A percentile compares a stretch with the other conserved stretches of the same genome.
Conservation (phyloP, 2,113 vertebrate genomes). For the Urocitellus parryii region DNA sequence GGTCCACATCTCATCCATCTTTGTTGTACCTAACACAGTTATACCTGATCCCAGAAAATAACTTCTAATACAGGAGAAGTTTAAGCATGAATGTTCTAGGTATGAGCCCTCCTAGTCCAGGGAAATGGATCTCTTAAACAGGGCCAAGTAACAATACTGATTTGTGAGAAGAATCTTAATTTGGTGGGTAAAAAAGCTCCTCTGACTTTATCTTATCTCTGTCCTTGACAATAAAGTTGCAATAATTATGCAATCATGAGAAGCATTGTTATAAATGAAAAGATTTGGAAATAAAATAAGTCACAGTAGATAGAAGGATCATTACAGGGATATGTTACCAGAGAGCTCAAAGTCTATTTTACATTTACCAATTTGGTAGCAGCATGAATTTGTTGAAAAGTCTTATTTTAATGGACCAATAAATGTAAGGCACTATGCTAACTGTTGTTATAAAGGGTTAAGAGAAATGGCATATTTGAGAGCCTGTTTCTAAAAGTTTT, state of each 20-base stretch:
- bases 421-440: background rate
- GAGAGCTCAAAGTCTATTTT: constrained; percentile 3
- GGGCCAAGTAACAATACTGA: background rate
- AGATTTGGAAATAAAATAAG: background rate
- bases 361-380: background rate
- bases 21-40: background rate
- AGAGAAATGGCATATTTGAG: background rate
- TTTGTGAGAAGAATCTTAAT: constrained; percentile 9
- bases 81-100: background rate
- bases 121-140: background rate
- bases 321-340: background rate
- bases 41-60: background rate
- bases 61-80: background rate
- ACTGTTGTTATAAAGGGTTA: background rate
- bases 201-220: constrained; percentile 1
- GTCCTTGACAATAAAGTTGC: background rate
- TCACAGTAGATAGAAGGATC: background rate
- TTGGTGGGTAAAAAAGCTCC: background rate
- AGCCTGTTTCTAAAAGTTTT: constrained; percentile 45
- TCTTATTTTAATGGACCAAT: background rate
- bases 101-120: background rate
- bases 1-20: background rate
- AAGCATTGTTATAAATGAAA: constrained; percentile 10
- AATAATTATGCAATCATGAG: background rate
- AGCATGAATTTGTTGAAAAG: background rate